Percentiles rank a stretch among this genome's conserved stretches.
Conservation (phyloP, 2,113 vertebrate species). For the Myxocyprinus asiaticus region DNA sequence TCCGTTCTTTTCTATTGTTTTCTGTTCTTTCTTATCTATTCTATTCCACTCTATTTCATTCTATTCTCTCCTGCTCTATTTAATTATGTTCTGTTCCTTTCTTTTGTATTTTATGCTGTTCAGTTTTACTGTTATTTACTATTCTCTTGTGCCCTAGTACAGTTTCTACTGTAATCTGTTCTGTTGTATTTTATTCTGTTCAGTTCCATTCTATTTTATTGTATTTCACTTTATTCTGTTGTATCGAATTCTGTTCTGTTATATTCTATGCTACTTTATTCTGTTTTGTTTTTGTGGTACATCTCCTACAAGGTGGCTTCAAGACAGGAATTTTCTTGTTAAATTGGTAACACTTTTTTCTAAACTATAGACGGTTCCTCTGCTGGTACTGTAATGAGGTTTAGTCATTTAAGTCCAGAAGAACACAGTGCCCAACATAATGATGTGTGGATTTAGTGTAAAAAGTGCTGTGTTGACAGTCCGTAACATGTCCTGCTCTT, state of each 20-base stretch:
- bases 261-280: too few species aligned
- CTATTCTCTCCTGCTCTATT: too few species aligned
- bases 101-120: too few species aligned
- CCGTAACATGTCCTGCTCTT: conserved; percentile 9
- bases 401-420: conserved; percentile 15
- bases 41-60: too few species aligned
- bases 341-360: not conserved
- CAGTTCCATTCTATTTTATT: not conserved
- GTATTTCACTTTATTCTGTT: not conserved
- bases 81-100: too few species aligned
- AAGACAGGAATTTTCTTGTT: not conserved
- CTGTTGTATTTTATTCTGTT: not conserved
- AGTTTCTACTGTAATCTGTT: not conserved
- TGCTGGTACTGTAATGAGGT: conserved; percentile 4
- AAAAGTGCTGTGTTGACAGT: conserved; percentile 19
- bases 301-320: not conserved
- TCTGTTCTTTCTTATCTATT: not conserved
- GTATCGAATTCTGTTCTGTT: not conserved
- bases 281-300: not conserved
- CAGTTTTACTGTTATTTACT: too few species aligned
- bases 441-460: conserved; percentile 27
- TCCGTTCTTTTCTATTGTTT: not conserved
- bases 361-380: not conserved
- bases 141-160: too few species aligned
- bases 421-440: conserved; percentile 12